A percentile compares a stretch with the other conserved stretches of the same genome.
Conservation (phyloP, 2,888 invertebrate species). For the Cephalotes varians region DNA sequence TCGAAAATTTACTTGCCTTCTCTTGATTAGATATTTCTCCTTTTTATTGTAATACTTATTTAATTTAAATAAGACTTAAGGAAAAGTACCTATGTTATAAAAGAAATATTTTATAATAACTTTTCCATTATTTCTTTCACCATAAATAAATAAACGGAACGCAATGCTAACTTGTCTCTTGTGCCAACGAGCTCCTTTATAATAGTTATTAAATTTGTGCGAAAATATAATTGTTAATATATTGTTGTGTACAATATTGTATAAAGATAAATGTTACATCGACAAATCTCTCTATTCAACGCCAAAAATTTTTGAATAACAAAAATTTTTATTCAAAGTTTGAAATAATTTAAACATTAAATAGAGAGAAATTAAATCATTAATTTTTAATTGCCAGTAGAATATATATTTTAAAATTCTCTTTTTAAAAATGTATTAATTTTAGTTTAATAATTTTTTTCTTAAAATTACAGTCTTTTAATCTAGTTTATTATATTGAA, state of each 20-base stretch:
- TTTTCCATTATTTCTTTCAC: too few relatives aligned
- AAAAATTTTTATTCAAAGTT: too few relatives aligned
- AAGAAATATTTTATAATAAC: too few relatives aligned
- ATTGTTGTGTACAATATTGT: neutral
- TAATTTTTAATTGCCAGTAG: neutral
- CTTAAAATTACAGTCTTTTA: neutral
- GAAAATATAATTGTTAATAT: neutral
- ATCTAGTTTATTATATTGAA: neutral
- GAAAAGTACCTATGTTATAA: too few relatives aligned
- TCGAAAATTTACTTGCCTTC: too few relatives aligned
- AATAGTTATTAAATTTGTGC: too few relatives aligned
- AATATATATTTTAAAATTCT: neutral
- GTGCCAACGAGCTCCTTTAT: too few relatives aligned
- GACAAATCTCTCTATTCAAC: neutral
- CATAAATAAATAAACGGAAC: too few relatives aligned
- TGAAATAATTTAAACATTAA: neutral
- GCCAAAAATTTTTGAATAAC: neutral
- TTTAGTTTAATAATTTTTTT: slow-evolving; percentile 3
- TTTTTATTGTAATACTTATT: too few relatives aligned
- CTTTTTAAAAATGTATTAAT: neutral
- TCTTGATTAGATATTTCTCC: too few relatives aligned
- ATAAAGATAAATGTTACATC: neutral
- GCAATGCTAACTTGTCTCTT: too few relatives aligned
- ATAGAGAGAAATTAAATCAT: neutral
- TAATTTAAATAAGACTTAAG: too few relatives aligned